phyloP scores from a whole-genome alignment of 2,888 invertebrate species.

The Hyppa rectilinea region DNA sequence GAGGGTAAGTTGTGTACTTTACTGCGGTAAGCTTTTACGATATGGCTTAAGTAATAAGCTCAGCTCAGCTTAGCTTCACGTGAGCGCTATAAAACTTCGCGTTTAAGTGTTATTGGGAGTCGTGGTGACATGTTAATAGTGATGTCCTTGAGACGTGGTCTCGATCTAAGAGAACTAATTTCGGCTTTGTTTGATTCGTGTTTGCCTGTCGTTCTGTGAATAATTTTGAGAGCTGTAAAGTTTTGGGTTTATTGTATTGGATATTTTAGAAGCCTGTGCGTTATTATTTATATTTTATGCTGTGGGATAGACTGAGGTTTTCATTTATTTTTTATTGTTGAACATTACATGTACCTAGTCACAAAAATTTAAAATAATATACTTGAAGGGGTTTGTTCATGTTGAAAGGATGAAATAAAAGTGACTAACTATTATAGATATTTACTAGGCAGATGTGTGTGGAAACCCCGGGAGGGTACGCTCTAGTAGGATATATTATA shows the following conservation, averaged over 20 bases:
- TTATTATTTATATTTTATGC: not conserved
- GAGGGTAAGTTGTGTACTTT: conserved; percentile 88
- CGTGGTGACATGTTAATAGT: conserved; percentile 63
- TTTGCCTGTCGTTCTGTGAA: conserved; percentile 28
- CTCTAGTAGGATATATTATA: no score
- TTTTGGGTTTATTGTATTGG: conserved; percentile 21
- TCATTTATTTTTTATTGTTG: no score
- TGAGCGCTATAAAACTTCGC: conserved; percentile 67
- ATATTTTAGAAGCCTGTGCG: conserved; percentile 9
- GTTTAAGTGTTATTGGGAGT: conserved; percentile 64
- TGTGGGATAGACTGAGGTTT: not conserved
- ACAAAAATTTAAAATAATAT: no score
- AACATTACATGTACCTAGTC: no score
- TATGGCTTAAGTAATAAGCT: conserved; percentile 72
- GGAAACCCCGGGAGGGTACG: no score
- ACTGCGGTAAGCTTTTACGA: conserved; percentile 85
- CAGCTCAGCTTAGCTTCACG: conserved; percentile 62
- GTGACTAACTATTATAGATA: no score
- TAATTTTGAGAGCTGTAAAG: conserved; percentile 32
- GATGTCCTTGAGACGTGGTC: conserved; percentile 55
- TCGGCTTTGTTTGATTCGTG: conserved; percentile 46
- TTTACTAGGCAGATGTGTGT: no score
- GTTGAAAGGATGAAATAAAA: no score
- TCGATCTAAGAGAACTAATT: conserved; percentile 54
- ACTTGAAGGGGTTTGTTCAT: no score